Base-by-base conservation (phyloP, 1,140 invertebrate species). In the Ceratosolen fusciceps region DNA sequence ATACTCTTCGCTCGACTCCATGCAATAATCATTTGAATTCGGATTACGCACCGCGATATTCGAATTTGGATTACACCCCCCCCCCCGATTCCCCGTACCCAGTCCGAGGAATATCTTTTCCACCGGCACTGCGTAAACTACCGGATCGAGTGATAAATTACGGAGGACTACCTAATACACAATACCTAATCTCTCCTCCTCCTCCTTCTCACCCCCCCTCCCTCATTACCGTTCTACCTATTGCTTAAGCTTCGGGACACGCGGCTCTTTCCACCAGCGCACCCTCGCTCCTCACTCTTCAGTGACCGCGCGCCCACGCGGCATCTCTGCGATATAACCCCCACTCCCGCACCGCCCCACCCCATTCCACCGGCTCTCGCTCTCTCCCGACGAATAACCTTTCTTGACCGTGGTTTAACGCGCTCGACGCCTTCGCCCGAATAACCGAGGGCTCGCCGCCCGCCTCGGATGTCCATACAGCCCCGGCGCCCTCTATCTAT, bases 21-120 rank as follows among this genome's bases (percentile, higher is more conserved):
- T 74, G 34, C 31, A 74, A 74, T 74, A 52, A 74, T 65, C 34
- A 49, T 74, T 26, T n/a, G 49, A 74, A 74, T 74, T 74, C 49
- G 58, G 34, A 74, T 60, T 74, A 56, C 70, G n/a, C 9, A 19
- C 26, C 1, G 4, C 26, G 34, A 31, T 58, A 49, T 74, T 26
- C 34, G 49, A 74, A 74, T 74, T 74, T 65, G 58, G 34, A 74
- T 60, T 74, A 56, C 70, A n/a, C 9, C 9, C 26, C 43, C 39
- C 21, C 21, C 52, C 16, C n/a, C 52, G 34, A 58, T 12, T 74
- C 29, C 5, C 31, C 52, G 26, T 56, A 58, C 39, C n/a, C n/a
- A n/a, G n/a, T n/a, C n/a, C n/a, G n/a, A n/a, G n/a, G n/a, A n/a
- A n/a, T n/a, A n/a, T 43, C 54, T 16, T 54, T 72, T 60, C 70